Evolutionary conservation across 2,888 invertebrate species (phyloP).

Genomic region (Eupsilia transversa): DNA sequence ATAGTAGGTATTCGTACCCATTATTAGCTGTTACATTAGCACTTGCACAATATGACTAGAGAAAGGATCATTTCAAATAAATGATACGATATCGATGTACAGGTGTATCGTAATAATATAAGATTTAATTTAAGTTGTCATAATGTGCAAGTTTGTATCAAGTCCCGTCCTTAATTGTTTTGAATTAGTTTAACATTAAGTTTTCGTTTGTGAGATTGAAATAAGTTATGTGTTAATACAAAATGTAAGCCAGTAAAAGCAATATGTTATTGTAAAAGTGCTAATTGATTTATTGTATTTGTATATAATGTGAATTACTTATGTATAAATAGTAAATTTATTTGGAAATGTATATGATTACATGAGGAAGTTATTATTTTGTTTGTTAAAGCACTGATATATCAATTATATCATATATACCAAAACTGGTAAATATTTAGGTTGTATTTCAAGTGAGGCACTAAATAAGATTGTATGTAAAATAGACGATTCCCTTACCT

Average conservation of each 20-base stretch:
- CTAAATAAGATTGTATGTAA: conserved; percentile 49
- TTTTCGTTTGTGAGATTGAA: conserved; percentile 50
- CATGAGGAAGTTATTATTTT: conserved; percentile 44
- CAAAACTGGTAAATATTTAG: conserved; percentile 45
- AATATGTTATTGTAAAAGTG: conserved; percentile 66
- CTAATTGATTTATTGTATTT: conserved; percentile 64
- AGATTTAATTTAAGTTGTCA: conserved; percentile 40
- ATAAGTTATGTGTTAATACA: conserved; percentile 49
- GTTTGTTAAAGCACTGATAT: conserved; percentile 46
- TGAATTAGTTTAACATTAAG: conserved; percentile 50
- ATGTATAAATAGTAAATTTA: conserved; percentile 72
- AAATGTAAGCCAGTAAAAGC: conserved; percentile 68
- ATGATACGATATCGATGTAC: conserved; percentile 14
- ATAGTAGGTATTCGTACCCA: conserved; percentile 43
- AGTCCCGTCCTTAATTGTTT: conserved; percentile 66
- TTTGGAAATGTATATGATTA: conserved; percentile 52
- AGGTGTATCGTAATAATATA: conserved; percentile 28
- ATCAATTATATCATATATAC: conserved; percentile 40
- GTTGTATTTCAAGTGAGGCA: conserved; percentile 47
- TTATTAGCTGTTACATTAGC: conserved; percentile 50
- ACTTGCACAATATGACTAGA: conserved; percentile 64
- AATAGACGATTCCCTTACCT: conserved; percentile 23
- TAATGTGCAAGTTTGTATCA: conserved; percentile 62
- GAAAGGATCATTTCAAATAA: conserved; percentile 21
- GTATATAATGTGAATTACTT: conserved; percentile 69